Percentiles rank a stretch among this genome's conserved stretches.
These are phyloP conservation scores for Polyommatus iphigenia DNA, from an alignment of 2,888 invertebrate species.

Conservation along the genomic window DNA sequence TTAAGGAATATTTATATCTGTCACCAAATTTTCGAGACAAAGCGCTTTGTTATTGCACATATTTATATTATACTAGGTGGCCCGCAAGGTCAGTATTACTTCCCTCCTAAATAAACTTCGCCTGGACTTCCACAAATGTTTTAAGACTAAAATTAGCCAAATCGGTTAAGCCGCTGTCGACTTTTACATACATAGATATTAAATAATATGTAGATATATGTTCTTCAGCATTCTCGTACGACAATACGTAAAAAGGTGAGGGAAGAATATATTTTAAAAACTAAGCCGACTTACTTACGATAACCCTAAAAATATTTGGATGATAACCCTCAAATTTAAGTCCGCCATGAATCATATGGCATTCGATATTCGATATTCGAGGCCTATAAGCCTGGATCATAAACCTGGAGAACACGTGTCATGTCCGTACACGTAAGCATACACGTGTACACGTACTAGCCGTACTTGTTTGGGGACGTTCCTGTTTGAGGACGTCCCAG, in stretches of 20 bases:
- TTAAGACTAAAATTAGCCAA: too few relatives aligned
- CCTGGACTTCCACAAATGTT: too few relatives aligned
- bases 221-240: too few relatives aligned
- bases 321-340: not conserved
- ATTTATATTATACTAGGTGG: not conserved
- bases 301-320: not conserved
- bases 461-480: not conserved
- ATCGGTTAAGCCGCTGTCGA: too few relatives aligned
- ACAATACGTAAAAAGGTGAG: too few relatives aligned
- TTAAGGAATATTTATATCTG: conserved; percentile 52
- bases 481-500: not conserved
- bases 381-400: not conserved
- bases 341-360: not conserved
- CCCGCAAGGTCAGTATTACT: too few relatives aligned
- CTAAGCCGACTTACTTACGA: too few relatives aligned
- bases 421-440: not conserved
- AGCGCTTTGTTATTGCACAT: conserved; percentile 15
- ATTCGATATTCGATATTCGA: not conserved
- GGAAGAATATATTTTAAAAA: too few relatives aligned
- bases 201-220: too few relatives aligned
- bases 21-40: conserved; percentile 28
- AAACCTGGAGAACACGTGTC: not conserved
- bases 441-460: not conserved
- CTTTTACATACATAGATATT: too few relatives aligned
- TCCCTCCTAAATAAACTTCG: too few relatives aligned